Evolutionary conservation across 1,140 invertebrate genomes (phyloP), one percentile per base, ranked within the genome.

Genomic region (Penaeus vannamei): DNA sequence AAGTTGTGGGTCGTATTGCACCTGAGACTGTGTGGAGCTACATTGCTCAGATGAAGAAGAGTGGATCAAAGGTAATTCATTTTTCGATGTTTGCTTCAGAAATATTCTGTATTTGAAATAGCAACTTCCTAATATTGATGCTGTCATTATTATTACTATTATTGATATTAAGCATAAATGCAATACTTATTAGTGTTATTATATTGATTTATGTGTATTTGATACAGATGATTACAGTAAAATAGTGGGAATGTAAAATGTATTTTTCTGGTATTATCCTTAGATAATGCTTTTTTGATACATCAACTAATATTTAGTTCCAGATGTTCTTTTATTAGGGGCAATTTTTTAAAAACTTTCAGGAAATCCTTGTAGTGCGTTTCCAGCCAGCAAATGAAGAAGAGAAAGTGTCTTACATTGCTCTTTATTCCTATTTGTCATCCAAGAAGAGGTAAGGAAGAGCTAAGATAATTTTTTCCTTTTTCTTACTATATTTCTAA

Each of bases 11-110:
- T 19, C 95, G 98, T 91, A 98, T 99, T 91, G 95, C 95, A 85
- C 97, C 97, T 8, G 95, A 96, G 10, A 97, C 97, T 64, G 97
- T 99, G 19, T 98, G 97, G 97, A 97, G 98, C 86, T 99, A 99
- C 92, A 95, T 99, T 59, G 95, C 95, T 8, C 98, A 98, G 93
- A 97, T 98, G 93, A 97, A 97, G 92, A 96, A 97, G 92, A 89
- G 84, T 61, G 96, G 96, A 32, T 96, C 95, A 60, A 98, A 98
- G 91, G 92, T 93, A 90, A 89, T 26, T 36, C 8, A 42, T 53
- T 17, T 1, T 62, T 59, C 46, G 61, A 14, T 53, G 36, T 42
- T 42, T 42, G 36, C 8, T 42, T 7, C 36, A 42, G 4, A 42
- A 7, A 42, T 42, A 42, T 42, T 2, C n/a, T n/a, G n/a, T n/a